Evolutionary conservation across 2,888 invertebrate species (phyloP), one percentile per base, ranked within the genome.

Genomic region (Heliconius ismenius): DNA sequence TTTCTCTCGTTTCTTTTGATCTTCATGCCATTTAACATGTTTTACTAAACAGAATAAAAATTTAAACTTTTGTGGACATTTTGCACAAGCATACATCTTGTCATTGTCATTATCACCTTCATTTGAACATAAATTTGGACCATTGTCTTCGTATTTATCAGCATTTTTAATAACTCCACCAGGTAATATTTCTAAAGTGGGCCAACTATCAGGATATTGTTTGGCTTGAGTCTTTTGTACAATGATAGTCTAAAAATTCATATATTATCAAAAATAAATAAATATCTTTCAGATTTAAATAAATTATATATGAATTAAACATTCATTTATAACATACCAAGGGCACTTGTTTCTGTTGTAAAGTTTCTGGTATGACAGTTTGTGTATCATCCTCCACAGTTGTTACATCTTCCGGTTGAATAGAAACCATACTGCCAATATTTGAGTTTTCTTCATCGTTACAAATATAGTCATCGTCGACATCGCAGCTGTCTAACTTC

Each of bases 11-110:
- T 87, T 88, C 74, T 84, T 82, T 65, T 91, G 88, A 32, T 88
- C 88, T 28, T 92, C 90, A 60, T 93, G 93, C 87, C 87, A 88
- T 74, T 88, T 88, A 0, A 93, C 92, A 83, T 93, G 93, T 82
- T 91, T 90, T 3, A 91, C 91, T 28, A 93, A 82, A 80, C 88
- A 87, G 79, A 88, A 90, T 28, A 93, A 79, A 76, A 86, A 87
- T 73, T 91, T 89, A 76, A 92, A 93, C 39, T 89, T 88, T 73
- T 91, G 86, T 0, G 92, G 87, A 75, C 93, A 93, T 79, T 92
- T 92, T 0, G 92, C 93, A 78, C 93, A 93, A 0, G 90, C 92
- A 69, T 92, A 93, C 88, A 90, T 88, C 87, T 90, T 89, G 15
- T 89, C 89, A 2, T 82, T 83, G 6, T 79, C 74, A 78, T 81